Evolutionary conservation across 2,888 invertebrate species (phyloP).

Genomic region (Priocnemis perturbator): DNA sequence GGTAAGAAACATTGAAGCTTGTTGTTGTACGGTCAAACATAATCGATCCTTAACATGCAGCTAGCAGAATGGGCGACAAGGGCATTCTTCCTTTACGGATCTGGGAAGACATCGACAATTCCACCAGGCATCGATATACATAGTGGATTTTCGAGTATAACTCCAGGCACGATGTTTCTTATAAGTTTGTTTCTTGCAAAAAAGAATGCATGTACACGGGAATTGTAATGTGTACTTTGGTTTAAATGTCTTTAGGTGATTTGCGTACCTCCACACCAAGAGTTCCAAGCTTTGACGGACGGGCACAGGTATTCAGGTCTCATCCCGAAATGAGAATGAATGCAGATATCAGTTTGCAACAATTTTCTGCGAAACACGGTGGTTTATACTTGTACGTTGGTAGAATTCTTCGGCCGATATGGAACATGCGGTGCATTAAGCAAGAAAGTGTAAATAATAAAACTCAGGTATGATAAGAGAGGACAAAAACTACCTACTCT

Average conservation of each 20-base stretch:
- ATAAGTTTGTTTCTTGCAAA: neutral
- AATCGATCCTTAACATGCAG: conserved; percentile 59
- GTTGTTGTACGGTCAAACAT: conserved; percentile 14
- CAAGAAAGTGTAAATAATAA: conserved; percentile 71
- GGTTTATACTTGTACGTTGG: conserved; percentile 94
- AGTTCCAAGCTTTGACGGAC: conserved; percentile 58
- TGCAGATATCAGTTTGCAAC: conserved; percentile 63
- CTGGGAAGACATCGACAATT: conserved; percentile 77
- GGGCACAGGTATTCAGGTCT: conserved; percentile 50
- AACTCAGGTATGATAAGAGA: conserved; percentile 49
- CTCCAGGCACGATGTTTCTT: conserved; percentile 42
- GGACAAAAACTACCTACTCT: neutral
- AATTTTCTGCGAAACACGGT: conserved; percentile 91
- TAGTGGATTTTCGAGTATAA: conserved; percentile 51
- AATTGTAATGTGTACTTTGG: neutral
- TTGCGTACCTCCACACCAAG: conserved; percentile 70
- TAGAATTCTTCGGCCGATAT: conserved; percentile 91
- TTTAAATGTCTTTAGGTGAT: conserved; percentile 43
- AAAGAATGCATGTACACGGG: neutral
- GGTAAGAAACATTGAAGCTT: conserved; percentile 66
- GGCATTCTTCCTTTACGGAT: conserved; percentile 94
- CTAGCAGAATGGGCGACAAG: conserved; percentile 91
- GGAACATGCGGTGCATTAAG: conserved; percentile 88
- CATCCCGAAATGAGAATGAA: conserved; percentile 57
- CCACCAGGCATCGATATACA: conserved; percentile 57